These are phyloP conservation scores for Eutrigla gurnardus DNA, from an alignment of 2,797 vertebrate genomes.

Conservation along the genomic window DNA sequence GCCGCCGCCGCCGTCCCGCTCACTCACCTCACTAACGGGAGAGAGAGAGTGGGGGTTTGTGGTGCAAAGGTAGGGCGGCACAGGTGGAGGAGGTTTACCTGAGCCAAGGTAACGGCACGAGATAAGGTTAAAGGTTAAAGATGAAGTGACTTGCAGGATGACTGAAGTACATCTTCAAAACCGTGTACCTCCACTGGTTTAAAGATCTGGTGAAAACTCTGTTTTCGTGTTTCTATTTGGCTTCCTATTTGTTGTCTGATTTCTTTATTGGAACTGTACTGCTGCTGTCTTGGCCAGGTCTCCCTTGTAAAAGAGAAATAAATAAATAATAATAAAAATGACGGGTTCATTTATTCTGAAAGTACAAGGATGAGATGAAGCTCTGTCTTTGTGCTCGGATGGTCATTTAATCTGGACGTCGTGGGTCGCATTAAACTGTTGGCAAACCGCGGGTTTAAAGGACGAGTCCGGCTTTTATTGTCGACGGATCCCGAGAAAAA, in stretches of 20 bases:
- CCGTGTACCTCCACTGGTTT: no score
- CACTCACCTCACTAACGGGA: conserved; percentile 64
- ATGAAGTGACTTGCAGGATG: no score
- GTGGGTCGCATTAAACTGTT: conserved; percentile 21
- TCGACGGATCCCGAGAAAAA: background rate
- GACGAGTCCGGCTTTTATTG: background rate
- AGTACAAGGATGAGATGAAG: conserved; percentile 18
- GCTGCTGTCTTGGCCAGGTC: no score
- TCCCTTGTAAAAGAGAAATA: no score
- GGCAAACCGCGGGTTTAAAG: conserved; percentile 1
- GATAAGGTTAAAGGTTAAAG: no score
- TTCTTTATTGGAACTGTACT: no score
- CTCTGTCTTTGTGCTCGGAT: conserved; percentile 15
- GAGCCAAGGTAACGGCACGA: no score
- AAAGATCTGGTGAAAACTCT: no score
- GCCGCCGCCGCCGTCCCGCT: conserved; percentile 49
- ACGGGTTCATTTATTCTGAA: conserved; percentile 21
- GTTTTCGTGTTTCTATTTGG: no score
- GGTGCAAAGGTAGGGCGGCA: conserved; percentile 33
- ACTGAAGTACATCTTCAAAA: no score
- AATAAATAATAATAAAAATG: background rate
- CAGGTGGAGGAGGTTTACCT: conserved; percentile 34
- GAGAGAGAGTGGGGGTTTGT: conserved; percentile 33
- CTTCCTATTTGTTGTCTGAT: no score
- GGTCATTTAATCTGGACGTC: conserved; percentile 15